Evolutionary conservation across 2,113 vertebrate species (phyloP).

Genomic region (Myrmecobius fasciatus): DNA sequence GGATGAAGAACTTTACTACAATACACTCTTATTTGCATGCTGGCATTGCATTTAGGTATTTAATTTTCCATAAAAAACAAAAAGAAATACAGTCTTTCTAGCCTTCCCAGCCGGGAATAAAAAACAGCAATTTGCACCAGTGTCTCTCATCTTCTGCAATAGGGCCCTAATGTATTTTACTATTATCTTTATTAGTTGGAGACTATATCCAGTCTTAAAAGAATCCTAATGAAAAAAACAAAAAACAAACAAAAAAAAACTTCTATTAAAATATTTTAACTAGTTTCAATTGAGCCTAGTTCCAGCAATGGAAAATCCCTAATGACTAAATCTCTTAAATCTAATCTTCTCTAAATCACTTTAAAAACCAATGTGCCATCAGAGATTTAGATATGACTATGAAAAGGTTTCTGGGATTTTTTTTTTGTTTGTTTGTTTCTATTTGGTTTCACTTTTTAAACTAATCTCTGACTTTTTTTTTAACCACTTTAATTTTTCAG

Average conservation of each 20-base stretch:
- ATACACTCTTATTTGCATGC: slow-evolving; percentile 49
- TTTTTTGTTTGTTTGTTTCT: not conserved
- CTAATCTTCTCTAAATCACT: slow-evolving; percentile 68
- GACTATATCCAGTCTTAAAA: slow-evolving; percentile 68
- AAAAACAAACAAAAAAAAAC: no score
- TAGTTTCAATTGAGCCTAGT: slow-evolving; percentile 71
- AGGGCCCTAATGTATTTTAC: slow-evolving; percentile 67
- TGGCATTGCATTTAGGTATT: slow-evolving; percentile 50
- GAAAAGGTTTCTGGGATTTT: slow-evolving; percentile 2
- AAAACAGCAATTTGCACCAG: slow-evolving; percentile 51
- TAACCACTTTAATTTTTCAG: slow-evolving; percentile 53
- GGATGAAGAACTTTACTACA: slow-evolving; percentile 33
- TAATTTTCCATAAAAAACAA: slow-evolving; percentile 63
- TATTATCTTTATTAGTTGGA: slow-evolving; percentile 74
- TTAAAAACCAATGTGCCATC: slow-evolving; percentile 66
- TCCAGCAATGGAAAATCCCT: slow-evolving; percentile 63
- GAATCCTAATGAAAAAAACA: slow-evolving; percentile 75
- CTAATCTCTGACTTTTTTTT: slow-evolving; percentile 29
- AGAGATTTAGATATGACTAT: slow-evolving; percentile 59
- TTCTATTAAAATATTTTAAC: slow-evolving; percentile 77
- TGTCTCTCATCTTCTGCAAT: slow-evolving; percentile 70
- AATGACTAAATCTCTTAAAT: slow-evolving; percentile 72
- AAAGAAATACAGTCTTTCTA: slow-evolving; percentile 47
- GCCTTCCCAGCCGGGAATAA: slow-evolving; percentile 62
- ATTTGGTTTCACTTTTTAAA: slow-evolving; percentile 46